phyloP scores from a whole-genome alignment of 1,140 invertebrate genomes.

The Gonioctena quinquepunctata region DNA sequence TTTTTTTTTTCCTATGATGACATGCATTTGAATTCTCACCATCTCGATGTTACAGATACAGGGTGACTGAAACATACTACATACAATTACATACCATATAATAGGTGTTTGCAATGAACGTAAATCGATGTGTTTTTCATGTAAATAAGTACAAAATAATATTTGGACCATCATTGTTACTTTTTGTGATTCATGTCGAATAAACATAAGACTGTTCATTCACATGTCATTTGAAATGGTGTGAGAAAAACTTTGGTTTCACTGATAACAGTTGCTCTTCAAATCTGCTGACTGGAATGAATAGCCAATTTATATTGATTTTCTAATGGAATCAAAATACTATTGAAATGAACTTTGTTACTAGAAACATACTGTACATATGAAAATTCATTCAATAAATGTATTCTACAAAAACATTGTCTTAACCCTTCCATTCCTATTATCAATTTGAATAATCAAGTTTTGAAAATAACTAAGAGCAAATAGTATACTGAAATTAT shows the following conservation, averaged over 20 bases:
- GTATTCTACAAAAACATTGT: not conserved
- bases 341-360: not conserved
- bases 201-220: not conserved
- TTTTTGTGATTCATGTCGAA: not conserved
- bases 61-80: conserved; percentile 20
- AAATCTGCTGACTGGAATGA: not conserved
- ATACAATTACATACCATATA: conserved; percentile 19
- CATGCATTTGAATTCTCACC: too few relatives aligned
- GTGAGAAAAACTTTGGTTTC: too few relatives aligned
- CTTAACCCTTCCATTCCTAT: too few relatives aligned
- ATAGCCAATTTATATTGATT: not conserved
- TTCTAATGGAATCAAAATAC: not conserved
- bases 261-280: not conserved
- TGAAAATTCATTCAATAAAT: not conserved
- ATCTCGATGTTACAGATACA: not conserved
- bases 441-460: too few relatives aligned
- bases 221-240: not conserved
- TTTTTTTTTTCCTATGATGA: too few relatives aligned
- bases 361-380: not conserved
- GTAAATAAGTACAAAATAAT: conserved; percentile 18
- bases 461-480: too few relatives aligned
- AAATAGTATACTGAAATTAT: too few relatives aligned
- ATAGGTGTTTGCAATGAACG: conserved; percentile 8
- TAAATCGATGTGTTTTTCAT: conserved; percentile 10
- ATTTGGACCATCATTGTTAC: not conserved